A percentile compares a stretch with the other conserved stretches of the same genome.
These are phyloP conservation scores for Acropora yongei DNA, from an alignment of 64 coral and sea anemone species.

Conservation along the genomic window DNA sequence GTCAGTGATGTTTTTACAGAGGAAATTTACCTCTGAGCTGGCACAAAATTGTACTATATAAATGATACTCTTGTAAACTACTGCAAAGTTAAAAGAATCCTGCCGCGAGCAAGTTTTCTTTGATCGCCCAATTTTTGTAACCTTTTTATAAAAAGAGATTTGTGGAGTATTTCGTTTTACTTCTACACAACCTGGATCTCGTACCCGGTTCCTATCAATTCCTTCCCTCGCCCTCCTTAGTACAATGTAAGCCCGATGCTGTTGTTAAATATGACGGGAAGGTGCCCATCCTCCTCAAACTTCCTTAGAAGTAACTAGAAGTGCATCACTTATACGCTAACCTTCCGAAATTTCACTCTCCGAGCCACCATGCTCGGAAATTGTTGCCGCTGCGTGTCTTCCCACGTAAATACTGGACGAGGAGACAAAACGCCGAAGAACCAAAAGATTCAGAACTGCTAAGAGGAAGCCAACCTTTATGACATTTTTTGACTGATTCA, in stretches of 20 bases:
- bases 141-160: too few species aligned
- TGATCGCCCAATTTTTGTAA: too few species aligned
- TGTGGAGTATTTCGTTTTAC: too few species aligned
- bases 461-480: constrained; percentile 2
- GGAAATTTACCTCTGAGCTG: too few species aligned
- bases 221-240: neutral
- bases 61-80: too few species aligned
- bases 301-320: neutral
- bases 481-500: neutral
- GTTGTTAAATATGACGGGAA: neutral
- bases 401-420: constrained; percentile 39
- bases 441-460: neutral
- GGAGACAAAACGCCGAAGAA: neutral
- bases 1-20: neutral
- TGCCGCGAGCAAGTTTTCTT: too few species aligned
- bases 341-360: constrained; percentile 26
- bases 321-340: neutral
- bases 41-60: too few species aligned
- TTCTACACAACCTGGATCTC: too few species aligned
- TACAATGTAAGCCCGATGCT: too few species aligned
- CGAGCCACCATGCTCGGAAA: neutral
- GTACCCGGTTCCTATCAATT: too few species aligned
- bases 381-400: constrained; percentile 9
- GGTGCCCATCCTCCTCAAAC: neutral
- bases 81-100: too few species aligned